phyloP scores from a whole-genome alignment of 2,888 invertebrate genomes.

The Dusona sp. region DNA sequence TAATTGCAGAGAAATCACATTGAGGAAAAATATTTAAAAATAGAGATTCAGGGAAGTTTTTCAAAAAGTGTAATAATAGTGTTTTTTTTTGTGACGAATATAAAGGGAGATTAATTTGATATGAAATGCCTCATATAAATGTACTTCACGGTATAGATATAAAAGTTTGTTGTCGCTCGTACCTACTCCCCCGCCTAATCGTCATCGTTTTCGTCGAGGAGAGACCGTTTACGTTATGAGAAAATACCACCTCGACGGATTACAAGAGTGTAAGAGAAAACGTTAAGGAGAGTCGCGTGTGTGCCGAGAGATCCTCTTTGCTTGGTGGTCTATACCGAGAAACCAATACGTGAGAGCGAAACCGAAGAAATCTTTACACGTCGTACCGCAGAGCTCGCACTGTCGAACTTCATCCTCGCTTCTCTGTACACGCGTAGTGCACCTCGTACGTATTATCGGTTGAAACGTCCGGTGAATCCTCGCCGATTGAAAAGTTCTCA shows the following conservation, averaged over 20 bases:
- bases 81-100: not conserved
- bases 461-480: not conserved
- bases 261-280: constrained; percentile 49
- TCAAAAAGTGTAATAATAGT: too few species aligned
- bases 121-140: not conserved
- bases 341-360: constrained; percentile 56
- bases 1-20: not conserved
- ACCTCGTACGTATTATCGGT: constrained; percentile 22
- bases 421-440: constrained; percentile 34
- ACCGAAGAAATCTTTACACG: constrained; percentile 63
- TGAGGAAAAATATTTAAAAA: not conserved
- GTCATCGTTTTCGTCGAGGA: constrained; percentile 58
- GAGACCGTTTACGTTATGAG: constrained; percentile 54
- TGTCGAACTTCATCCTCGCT: constrained; percentile 57
- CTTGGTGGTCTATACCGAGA: constrained; percentile 57
- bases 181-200: constrained; percentile 53
- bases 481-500: not conserved
- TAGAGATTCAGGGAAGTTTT: too few species aligned
- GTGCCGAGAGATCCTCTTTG: constrained; percentile 47
- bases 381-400: constrained; percentile 50
- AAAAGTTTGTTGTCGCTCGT: not conserved
- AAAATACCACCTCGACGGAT: constrained; percentile 55
- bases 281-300: constrained; percentile 59
- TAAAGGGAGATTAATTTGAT: not conserved
- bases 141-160: not conserved